Percentiles rank a stretch among this genome's conserved stretches.
Conservation (phyloP, 1,140 invertebrate genomes). For the Drosophila rhopaloa region DNA sequence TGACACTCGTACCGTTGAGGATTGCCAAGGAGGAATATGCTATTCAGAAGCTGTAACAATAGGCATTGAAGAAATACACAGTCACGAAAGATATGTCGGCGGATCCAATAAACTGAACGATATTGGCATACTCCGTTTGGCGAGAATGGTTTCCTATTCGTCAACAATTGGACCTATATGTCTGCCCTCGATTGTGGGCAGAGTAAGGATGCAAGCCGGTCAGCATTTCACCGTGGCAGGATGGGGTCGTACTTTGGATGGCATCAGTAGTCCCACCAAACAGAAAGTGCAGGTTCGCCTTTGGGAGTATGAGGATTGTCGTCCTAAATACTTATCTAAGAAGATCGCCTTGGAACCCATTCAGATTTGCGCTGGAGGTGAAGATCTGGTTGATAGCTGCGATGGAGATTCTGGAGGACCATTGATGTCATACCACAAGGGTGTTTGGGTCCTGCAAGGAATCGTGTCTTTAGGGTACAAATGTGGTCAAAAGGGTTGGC, state of each 20-base stretch:
- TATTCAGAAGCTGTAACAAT: conserved; percentile 42
- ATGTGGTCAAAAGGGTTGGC: conserved; percentile 83
- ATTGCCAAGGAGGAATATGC: conserved; percentile 82
- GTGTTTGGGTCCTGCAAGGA: conserved; percentile 85
- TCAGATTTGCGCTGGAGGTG: conserved; percentile 87
- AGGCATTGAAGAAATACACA: conserved; percentile 74
- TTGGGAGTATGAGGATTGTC: conserved; percentile 20
- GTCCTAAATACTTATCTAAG: conserved; percentile 30
- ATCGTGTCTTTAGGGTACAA: conserved; percentile 86
- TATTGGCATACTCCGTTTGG: conserved; percentile 85
- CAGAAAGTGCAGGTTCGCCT: conserved; percentile 43
- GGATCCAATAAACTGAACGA: conserved; percentile 79
- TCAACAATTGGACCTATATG: conserved; percentile 87
- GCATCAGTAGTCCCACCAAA: conserved; percentile 60
- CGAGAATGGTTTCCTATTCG: conserved; percentile 80
- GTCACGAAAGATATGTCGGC: conserved; percentile 82
- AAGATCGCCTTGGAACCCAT: conserved; percentile 11
- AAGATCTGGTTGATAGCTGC: conserved; percentile 86
- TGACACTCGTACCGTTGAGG: conserved; percentile 83
- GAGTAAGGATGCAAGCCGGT: conserved; percentile 30
- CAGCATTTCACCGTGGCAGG: conserved; percentile 87
- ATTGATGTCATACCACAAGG: conserved; percentile 84
- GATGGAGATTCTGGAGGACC: conserved; percentile 90
- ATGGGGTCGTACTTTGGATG: conserved; percentile 87
- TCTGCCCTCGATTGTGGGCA: conserved; percentile 77